A percentile compares a stretch with the other conserved stretches of the same genome.
Evolutionary conservation across 35 echinoderm and acorn worm genomes (phyloP).

Genomic region (Acanthaster planci): DNA sequence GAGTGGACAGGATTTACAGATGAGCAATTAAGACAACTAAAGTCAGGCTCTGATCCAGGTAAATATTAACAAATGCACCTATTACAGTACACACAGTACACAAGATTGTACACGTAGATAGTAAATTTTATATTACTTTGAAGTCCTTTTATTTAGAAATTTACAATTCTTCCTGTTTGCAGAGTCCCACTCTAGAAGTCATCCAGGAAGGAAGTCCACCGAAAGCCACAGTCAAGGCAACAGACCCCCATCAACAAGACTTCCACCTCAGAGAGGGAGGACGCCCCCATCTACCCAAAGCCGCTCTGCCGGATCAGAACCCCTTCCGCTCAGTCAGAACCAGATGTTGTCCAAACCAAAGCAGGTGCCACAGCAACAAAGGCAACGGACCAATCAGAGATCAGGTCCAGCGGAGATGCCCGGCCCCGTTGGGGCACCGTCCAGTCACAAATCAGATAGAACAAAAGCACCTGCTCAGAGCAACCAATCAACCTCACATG

Average conservation of each 20-base stretch:
- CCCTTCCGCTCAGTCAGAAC: not conserved
- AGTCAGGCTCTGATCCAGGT: not conserved
- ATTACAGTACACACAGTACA: too few species aligned
- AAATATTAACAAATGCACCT: too few species aligned
- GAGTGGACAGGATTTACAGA: constrained; percentile 66
- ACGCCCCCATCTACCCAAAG: not conserved
- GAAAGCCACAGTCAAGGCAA: not conserved
- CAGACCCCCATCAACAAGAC: not conserved
- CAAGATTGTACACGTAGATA: too few species aligned
- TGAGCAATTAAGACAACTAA: constrained; percentile 37
- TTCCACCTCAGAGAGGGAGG: constrained; percentile 9
- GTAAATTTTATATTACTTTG: too few species aligned
- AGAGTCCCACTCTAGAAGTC: not conserved
- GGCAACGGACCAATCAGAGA: not conserved
- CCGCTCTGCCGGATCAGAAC: not conserved
- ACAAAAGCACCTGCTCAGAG: not conserved
- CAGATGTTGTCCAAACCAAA: constrained; percentile 63
- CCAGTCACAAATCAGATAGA: not conserved
- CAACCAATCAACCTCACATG: not conserved
- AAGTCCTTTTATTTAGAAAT: too few species aligned
- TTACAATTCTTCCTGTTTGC: too few species aligned
- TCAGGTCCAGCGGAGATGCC: not conserved
- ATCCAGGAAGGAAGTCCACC: not conserved
- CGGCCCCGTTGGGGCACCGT: not conserved
- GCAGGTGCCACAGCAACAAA: constrained; percentile 14